phyloP scores from a whole-genome alignment of 1,140 invertebrate species.

The Drosophila persimilis region DNA sequence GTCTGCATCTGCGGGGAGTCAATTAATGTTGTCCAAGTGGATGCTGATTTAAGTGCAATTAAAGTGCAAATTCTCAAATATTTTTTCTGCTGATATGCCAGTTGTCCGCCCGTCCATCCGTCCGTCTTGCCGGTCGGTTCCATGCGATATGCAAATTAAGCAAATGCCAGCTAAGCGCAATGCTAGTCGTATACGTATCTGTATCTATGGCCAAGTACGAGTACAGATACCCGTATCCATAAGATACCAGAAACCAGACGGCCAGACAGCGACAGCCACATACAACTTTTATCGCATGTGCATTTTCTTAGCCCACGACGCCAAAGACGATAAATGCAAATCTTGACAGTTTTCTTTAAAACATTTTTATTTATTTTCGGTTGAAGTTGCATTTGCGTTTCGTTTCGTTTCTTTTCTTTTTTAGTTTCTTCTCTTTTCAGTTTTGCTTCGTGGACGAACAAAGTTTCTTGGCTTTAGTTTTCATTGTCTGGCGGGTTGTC shows the following conservation, averaged over 20 bases:
- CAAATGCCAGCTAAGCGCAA: conserved; percentile 65
- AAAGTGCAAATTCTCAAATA: conserved; percentile 65
- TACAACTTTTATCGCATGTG: conserved; percentile 69
- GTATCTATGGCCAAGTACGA: conserved; percentile 34
- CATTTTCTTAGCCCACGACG: conserved; percentile 71
- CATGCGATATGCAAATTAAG: conserved; percentile 70
- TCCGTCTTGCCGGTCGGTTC: conserved; percentile 35
- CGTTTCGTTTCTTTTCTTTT: conserved; percentile 24
- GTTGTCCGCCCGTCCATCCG: conserved; percentile 19
- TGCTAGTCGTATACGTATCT: background rate
- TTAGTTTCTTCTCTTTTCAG: conserved; percentile 21
- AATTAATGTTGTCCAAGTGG: conserved; percentile 62
- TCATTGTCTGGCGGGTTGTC: conserved; percentile 58
- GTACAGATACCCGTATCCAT: conserved; percentile 44
- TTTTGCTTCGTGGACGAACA: conserved; percentile 10
- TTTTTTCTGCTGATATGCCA: conserved; percentile 37
- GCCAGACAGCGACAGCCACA: conserved; percentile 13
- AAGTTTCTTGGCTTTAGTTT: conserved; percentile 61
- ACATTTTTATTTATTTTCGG: conserved; percentile 78
- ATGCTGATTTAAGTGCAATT: conserved; percentile 70
- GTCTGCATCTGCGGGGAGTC: conserved; percentile 46
- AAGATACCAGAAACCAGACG: conserved; percentile 44
- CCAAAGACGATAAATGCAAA: conserved; percentile 71
- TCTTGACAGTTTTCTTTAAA: conserved; percentile 79
- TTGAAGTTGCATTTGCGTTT: conserved; percentile 28